Conservation (phyloP, 2,888 invertebrate genomes). For the Venustoraphidia nigricollis region DNA sequence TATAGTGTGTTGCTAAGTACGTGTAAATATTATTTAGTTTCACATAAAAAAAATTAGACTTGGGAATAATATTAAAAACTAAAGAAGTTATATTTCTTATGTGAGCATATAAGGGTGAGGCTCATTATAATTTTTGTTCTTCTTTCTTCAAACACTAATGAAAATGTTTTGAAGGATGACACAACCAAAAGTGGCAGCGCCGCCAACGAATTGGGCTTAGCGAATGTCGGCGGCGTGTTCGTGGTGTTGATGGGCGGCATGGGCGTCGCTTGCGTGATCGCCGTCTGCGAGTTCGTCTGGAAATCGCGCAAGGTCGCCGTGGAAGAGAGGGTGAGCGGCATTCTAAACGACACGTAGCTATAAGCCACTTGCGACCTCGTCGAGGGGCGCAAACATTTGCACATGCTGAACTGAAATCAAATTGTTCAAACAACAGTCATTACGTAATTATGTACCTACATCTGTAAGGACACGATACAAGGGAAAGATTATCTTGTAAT, state of each 20-base stretch:
- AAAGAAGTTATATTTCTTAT: no score
- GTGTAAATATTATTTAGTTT: no score
- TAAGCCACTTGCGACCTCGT: slow-evolving; percentile 16
- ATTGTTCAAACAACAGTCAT: no score
- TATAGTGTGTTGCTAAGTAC: no score
- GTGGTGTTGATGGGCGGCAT: slow-evolving; percentile 89
- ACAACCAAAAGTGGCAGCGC: slow-evolving; percentile 73
- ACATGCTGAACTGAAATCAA: no score
- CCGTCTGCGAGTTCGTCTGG: slow-evolving; percentile 92
- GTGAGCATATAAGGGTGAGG: no score
- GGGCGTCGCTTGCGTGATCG: slow-evolving; percentile 82
- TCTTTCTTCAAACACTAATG: no score
- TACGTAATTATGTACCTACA: no score
- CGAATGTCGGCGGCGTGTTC: slow-evolving; percentile 92
- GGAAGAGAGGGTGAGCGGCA: slow-evolving; percentile 69
- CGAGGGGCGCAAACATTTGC: not conserved
- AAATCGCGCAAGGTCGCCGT: slow-evolving; percentile 85
- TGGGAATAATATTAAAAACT: no score
- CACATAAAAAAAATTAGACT: no score
- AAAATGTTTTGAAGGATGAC: slow-evolving; percentile 44
- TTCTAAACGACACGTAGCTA: slow-evolving; percentile 32
- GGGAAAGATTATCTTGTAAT: no score
- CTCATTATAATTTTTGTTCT: not conserved
- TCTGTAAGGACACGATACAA: no score
- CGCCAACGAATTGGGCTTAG: slow-evolving; percentile 79